Percentiles rank a stretch among this genome's conserved stretches.
Conservation (phyloP, 1,140 invertebrate species). For the Drosophila seguyi region DNA sequence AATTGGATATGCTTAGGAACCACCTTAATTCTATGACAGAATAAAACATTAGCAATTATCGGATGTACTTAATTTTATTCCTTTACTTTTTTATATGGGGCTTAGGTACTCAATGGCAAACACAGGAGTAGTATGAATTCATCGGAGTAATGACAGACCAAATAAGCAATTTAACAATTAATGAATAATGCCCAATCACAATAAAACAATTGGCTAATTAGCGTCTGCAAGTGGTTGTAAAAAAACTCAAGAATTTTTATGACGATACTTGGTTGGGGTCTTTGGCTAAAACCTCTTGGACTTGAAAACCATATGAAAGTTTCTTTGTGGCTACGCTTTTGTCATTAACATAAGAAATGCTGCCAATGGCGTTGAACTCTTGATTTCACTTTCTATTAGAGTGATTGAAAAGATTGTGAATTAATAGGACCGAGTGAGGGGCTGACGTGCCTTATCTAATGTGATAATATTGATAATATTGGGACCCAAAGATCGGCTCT, state of each 20-base stretch:
- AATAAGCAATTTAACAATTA: background rate
- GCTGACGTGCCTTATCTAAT: conserved; percentile 42
- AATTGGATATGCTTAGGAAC: conserved; percentile 5
- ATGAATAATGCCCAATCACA: conserved; percentile 3
- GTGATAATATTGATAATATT: conserved; percentile 13
- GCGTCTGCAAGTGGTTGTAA: conserved; percentile 9
- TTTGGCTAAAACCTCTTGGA: conserved; percentile 4
- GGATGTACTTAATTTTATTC: background rate
- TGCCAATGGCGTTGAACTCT: conserved; percentile 53
- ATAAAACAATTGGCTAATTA: conserved; percentile 43
- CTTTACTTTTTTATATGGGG: background rate
- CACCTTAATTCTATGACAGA: background rate
- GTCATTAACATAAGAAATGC: conserved; percentile 63
- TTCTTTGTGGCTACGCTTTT: conserved; percentile 13
- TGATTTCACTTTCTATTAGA: conserved; percentile 68
- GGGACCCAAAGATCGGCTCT: conserved; percentile 23
- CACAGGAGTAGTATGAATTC: background rate
- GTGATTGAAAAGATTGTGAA: conserved; percentile 33
- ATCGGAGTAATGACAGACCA: background rate
- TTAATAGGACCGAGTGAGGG: conserved; percentile 7
- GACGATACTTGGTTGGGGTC: conserved; percentile 11
- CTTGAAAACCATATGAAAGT: conserved; percentile 36
- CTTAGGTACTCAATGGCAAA: background rate
- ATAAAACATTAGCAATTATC: background rate
- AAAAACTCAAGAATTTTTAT: conserved; percentile 54